Evolutionary conservation across 2,113 vertebrate species (phyloP), one percentile per base, ranked within the genome.

Genomic region (Noturus placidus): DNA sequence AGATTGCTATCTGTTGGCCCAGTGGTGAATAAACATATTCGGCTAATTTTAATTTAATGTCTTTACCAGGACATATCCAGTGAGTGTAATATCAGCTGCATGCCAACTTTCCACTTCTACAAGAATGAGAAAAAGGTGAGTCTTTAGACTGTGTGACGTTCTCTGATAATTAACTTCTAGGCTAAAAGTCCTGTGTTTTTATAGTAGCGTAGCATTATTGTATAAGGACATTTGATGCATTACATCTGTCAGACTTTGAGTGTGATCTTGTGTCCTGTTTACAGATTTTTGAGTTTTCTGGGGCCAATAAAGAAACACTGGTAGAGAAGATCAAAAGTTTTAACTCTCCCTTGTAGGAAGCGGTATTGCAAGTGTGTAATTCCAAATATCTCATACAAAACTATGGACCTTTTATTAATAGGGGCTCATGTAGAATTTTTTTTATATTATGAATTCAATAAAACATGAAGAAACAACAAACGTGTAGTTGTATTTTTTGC

Each of bases 31-130:
- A 30, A 82, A 6, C 70, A 33, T 42, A 17, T 35, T 33, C 74
- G 61, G 1, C 70, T 77, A 27, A 27, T 27, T 46, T 50, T 5
- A 15, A 77, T 25, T 63, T 74, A 56, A 0, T 27, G 22, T 89
- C 65, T 77, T 86, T 83, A 87, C 35, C 85, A 99, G 98, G 98
- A 99, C 0, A 92, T 99, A 30, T 94, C 96, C 84, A 0, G 74
- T 2, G 5, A 80, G 0, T 98, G 96, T 8, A 87, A 89, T 0
- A 95, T 99, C 79, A 95, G 67, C 1, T 97, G 96, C 92, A 99
- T 99, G 97, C 98, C 98, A 56, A 99, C 97, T 0, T 99, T 99
- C 94, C 94, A 96, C 0, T 99, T 97, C 93, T 98, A 95, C 93
- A 98, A 95, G 92, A 94, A 93, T 0, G 95, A 93, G 50, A 0